Evolutionary conservation across 2,797 vertebrate genomes (phyloP), one percentile per base, ranked within the genome.

Genomic region (Phalanger gymnotis): DNA sequence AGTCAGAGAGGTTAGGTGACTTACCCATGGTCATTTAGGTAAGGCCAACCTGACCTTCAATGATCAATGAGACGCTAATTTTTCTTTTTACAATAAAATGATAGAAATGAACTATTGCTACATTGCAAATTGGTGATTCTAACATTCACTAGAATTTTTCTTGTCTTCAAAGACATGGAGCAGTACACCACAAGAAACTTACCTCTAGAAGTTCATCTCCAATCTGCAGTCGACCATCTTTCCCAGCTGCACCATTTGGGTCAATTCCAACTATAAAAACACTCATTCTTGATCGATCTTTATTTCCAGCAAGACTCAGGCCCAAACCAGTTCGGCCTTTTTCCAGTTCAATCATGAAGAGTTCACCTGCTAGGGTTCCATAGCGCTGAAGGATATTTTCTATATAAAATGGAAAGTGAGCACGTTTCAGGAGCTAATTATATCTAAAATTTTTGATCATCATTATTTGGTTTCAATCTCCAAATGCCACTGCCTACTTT

Each of bases 121-220:
- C 66, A 40, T 81, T 93, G 52, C 30, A 94, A 94, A 95, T 25
- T 47, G 31, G 90, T 58, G 31, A 54, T 95, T 96, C 56, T 0
- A 31, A 31, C 31, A 0, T 55, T 27, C 11, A n/a, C 34, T 12
- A 55, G n/a, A 9, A 19, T 40, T 93, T 56, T 55, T n/a, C 34
- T 34, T 19, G 12, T 0, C 54, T 92, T 91, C 0, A 61, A 66
- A 0, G 30, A 92, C 28, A 95, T 7, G 91, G 56, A 12, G 52
- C 94, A 47, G 34, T 93, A 54, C 94, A 93, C 91, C 55, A 53
- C 9, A 54, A 98, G 94, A 96, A 97, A 98, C 98, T 99, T 95
- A 99, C 99, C 99, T 99, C 99, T 94, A 99, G 98, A 97, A 99
- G 99, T 96, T 99, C 99, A 95, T 99, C 99, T 57, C 99, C 99